A percentile compares a stretch with the other conserved stretches of the same genome.
These are phyloP conservation scores for Aleiodes leptofemur DNA, from an alignment of 2,888 invertebrate genomes.

Conservation along the genomic window DNA sequence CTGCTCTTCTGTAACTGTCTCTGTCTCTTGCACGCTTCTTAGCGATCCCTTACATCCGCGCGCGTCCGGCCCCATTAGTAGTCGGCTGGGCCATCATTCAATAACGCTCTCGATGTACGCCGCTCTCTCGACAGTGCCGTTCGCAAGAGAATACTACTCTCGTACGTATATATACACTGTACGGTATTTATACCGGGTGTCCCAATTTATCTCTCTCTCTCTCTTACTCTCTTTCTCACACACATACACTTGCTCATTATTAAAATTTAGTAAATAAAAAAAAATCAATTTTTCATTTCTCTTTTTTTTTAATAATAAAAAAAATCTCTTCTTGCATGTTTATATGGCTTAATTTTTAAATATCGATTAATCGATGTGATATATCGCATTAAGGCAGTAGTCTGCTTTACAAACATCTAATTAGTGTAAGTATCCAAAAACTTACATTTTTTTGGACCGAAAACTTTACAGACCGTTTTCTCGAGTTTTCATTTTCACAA, in stretches of 20 bases:
- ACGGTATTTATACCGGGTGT: slow-evolving; percentile 57
- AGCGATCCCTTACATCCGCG: slow-evolving; percentile 67
- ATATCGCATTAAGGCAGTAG: no score
- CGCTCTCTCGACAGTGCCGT: slow-evolving; percentile 49
- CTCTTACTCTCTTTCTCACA: slow-evolving; percentile 15
- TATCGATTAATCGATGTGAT: no score
- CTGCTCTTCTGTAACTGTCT: slow-evolving; percentile 6
- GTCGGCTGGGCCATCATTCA: slow-evolving; percentile 74
- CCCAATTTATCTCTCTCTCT: slow-evolving; percentile 41
- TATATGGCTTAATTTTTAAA: no score
- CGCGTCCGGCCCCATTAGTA: slow-evolving; percentile 74
- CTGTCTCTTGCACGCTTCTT: slow-evolving; percentile 60
- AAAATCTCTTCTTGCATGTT: no score
- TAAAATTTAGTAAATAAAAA: no score
- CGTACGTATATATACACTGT: slow-evolving; percentile 45
- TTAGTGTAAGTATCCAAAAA: no score
- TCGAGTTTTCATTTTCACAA: no score
- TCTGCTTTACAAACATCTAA: no score
- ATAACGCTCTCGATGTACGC: slow-evolving; percentile 71
- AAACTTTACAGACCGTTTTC: no score
- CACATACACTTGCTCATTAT: not conserved
- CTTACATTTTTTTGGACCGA: no score
- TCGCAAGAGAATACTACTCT: slow-evolving; percentile 54
- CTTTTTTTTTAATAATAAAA: not conserved
- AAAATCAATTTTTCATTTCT: slow-evolving; percentile 8